Evolutionary conservation across 2,113 vertebrate genomes (phyloP).

Genomic region (Columbina picui): DNA sequence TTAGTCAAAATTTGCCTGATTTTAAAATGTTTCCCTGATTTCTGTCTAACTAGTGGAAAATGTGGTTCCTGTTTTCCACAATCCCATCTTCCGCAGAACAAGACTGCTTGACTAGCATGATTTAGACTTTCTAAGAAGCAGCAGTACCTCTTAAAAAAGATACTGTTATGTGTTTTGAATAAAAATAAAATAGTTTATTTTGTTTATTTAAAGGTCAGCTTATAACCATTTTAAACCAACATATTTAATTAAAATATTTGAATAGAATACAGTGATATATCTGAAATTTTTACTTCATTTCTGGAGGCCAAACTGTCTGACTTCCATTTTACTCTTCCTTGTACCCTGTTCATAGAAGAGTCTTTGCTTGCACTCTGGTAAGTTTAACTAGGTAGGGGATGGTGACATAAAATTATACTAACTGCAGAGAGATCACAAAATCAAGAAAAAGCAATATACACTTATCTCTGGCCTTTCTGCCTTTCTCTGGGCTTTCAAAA

Average conservation of each 20-base stretch:
- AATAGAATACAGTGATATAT: neutral
- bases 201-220: neutral
- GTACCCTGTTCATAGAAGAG: neutral
- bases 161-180: neutral
- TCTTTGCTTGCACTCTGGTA: neutral
- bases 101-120: neutral
- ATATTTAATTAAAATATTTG: neutral
- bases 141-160: neutral
- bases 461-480: neutral
- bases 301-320: neutral
- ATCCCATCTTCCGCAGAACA: neutral
- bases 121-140: neutral
- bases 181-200: neutral
- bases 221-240: neutral
- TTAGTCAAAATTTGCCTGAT: neutral
- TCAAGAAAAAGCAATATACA: neutral
- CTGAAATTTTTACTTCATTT: neutral
- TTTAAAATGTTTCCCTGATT: neutral
- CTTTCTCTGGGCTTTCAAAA: neutral
- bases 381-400: neutral
- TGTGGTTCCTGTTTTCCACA: neutral
- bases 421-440: neutral
- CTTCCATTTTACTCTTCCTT: neutral
- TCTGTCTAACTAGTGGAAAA: neutral
- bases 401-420: neutral